These are phyloP conservation scores for Clupea harengus DNA, from an alignment of 2,113 vertebrate genomes.

Conservation along the genomic window DNA sequence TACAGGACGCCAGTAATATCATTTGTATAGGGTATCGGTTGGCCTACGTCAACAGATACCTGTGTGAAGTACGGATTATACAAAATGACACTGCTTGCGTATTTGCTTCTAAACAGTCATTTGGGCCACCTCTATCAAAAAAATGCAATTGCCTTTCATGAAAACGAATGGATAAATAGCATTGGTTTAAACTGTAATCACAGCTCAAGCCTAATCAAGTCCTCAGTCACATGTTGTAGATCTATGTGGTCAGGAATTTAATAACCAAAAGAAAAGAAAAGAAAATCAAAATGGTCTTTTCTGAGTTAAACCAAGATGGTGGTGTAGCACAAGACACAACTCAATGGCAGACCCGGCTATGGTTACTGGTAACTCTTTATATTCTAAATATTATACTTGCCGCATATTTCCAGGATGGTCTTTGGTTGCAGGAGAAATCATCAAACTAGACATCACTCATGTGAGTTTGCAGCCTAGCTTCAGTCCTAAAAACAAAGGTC, in stretches of 20 bases:
- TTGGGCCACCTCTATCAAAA: not conserved
- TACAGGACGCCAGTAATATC: slow-evolving; percentile 50
- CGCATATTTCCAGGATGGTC: too few species aligned
- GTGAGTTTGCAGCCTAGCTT: too few species aligned
- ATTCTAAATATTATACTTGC: too few species aligned
- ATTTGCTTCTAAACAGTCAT: not conserved
- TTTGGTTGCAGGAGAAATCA: too few species aligned
- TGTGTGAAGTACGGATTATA: not conserved
- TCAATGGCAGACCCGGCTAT: too few species aligned
- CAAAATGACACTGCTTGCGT: not conserved
- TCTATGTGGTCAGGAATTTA: not conserved
- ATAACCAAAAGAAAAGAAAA: not conserved
- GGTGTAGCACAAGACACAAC: not conserved
- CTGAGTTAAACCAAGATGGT: not conserved
- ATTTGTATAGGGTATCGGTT: slow-evolving; percentile 51
- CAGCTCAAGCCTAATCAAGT: not conserved
- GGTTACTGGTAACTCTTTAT: too few species aligned
- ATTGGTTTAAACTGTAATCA: not conserved
- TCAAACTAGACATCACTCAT: too few species aligned
- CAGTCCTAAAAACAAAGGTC: too few species aligned
- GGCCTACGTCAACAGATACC: slow-evolving; percentile 34
- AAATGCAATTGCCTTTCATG: not conserved
- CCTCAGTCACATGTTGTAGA: not conserved
- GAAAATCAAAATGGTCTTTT: not conserved
- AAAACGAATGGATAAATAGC: not conserved